Percentiles rank a stretch among this genome's conserved stretches.
phyloP scores from a whole-genome alignment of 2,888 invertebrate genomes.

The Catocala sponsa region DNA sequence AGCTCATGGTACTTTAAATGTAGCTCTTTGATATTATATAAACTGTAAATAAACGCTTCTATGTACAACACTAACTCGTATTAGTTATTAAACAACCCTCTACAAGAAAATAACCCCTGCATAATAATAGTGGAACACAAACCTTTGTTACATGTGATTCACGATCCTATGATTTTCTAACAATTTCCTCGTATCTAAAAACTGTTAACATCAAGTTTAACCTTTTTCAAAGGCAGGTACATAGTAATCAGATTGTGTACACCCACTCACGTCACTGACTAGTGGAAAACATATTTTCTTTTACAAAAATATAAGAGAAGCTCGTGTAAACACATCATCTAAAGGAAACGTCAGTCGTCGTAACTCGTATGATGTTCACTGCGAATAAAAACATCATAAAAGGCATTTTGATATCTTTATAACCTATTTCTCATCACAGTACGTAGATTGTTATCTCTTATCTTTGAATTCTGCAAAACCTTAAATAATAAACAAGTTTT shows the following conservation, averaged over 20 bases:
- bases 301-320: slow-evolving; percentile 33
- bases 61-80: slow-evolving; percentile 23
- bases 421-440: slow-evolving; percentile 30
- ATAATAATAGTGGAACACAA: slow-evolving; percentile 1
- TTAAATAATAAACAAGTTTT: neutral
- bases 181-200: slow-evolving; percentile 10
- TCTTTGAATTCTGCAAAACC: slow-evolving; percentile 1
- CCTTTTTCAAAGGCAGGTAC: slow-evolving; percentile 16
- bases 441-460: slow-evolving; percentile 24
- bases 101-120: neutral
- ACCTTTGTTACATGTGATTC: slow-evolving; percentile 16
- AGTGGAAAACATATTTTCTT: slow-evolving; percentile 38
- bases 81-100: neutral
- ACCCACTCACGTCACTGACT: slow-evolving; percentile 25
- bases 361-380: slow-evolving; percentile 33
- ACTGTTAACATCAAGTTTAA: slow-evolving; percentile 14
- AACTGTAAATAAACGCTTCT: slow-evolving; percentile 53
- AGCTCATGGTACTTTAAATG: slow-evolving; percentile 29
- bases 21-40: slow-evolving; percentile 47
- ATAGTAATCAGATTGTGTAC: slow-evolving; percentile 35
- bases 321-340: slow-evolving; percentile 38
- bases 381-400: slow-evolving; percentile 33
- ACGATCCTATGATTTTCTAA: slow-evolving; percentile 8
- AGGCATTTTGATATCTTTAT: slow-evolving; percentile 36
- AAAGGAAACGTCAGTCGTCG: slow-evolving; percentile 35